These are phyloP conservation scores for Habroteleia sp. DNA, from an alignment of 2,888 invertebrate species.

Conservation along the genomic window DNA sequence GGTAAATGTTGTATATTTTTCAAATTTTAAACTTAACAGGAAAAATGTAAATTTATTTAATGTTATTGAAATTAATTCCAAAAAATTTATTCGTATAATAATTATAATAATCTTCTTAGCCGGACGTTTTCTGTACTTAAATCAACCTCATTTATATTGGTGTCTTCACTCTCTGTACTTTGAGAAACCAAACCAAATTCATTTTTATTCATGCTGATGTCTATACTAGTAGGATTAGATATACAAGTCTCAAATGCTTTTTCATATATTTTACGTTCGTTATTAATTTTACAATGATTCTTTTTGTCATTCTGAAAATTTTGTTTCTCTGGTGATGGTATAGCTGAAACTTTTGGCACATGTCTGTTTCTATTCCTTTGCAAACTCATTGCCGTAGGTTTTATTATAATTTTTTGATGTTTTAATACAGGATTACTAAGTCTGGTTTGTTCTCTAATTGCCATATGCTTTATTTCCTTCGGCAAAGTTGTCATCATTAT, in stretches of 20 bases:
- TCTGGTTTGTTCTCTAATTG: neutral
- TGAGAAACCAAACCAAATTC: neutral
- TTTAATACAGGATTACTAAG: conserved; percentile 55
- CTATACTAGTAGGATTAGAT: neutral
- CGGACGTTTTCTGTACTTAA: conserved; percentile 1
- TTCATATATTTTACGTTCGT: neutral
- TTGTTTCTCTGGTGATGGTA: conserved; percentile 72
- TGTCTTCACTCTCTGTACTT: neutral
- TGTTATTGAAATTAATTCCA: too few species aligned
- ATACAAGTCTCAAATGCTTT: conserved; percentile 9
- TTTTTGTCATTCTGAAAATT: conserved; percentile 18
- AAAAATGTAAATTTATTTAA: too few species aligned
- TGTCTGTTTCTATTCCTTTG: conserved; percentile 72
- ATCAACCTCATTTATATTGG: neutral
- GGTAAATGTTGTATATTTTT: too few species aligned
- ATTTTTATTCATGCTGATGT: neutral
- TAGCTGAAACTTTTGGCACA: conserved; percentile 77
- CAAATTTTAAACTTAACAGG: too few species aligned
- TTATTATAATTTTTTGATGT: conserved; percentile 78
- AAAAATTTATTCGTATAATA: too few species aligned
- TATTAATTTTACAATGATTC: conserved; percentile 2
- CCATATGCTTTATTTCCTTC: conserved; percentile 15
- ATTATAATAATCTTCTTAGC: conserved; percentile 17
- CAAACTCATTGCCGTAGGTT: conserved; percentile 71
- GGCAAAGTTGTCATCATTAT: conserved; percentile 28